A percentile compares a stretch with the other conserved stretches of the same genome.
phyloP scores from a whole-genome alignment of 23 tunicate genomes.

The Trididemnum clinides region DNA sequence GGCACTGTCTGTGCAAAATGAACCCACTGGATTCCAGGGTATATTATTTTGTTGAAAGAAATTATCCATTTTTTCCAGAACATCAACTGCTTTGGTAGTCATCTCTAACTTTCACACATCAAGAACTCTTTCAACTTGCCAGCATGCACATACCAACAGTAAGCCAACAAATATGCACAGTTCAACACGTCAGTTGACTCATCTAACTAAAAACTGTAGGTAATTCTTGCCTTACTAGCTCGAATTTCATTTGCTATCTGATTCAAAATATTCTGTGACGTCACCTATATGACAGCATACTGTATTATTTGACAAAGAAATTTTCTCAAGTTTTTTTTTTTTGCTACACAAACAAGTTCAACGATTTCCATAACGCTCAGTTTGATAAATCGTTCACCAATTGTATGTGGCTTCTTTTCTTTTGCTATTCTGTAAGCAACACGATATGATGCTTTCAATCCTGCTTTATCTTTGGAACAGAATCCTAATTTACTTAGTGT shows the following conservation, averaged over 20 bases:
- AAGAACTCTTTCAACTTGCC: constrained; percentile 8
- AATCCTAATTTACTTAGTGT: constrained; percentile 31
- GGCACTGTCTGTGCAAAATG: constrained; percentile 16
- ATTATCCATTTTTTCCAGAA: constrained; percentile 17
- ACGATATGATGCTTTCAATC: constrained; percentile 36
- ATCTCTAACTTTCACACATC: constrained; percentile 13
- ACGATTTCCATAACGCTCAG: constrained; percentile 28
- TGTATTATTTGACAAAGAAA: constrained; percentile 25
- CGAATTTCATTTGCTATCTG: constrained; percentile 20
- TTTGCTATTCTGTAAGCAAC: constrained; percentile 24
- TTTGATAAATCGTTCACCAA: constrained; percentile 32
- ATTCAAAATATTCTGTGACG: constrained; percentile 13
- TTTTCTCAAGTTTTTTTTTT: constrained; percentile 8
- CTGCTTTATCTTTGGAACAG: constrained; percentile 29
- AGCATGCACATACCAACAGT: constrained; percentile 12
- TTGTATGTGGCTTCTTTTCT: constrained; percentile 32
- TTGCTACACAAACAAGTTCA: constrained; percentile 25
- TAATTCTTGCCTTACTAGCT: constrained; percentile 14
- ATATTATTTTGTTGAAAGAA: constrained; percentile 20
- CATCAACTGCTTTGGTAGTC: constrained; percentile 17
- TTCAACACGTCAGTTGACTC: background rate
- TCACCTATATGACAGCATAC: constrained; percentile 21
- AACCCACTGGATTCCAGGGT: constrained; percentile 14
- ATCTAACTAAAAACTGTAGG: background rate
- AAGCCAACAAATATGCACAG: constrained; percentile 16